Evolutionary conservation across 2,113 vertebrate species (phyloP).

Genomic region (Eurystomus gularis): DNA sequence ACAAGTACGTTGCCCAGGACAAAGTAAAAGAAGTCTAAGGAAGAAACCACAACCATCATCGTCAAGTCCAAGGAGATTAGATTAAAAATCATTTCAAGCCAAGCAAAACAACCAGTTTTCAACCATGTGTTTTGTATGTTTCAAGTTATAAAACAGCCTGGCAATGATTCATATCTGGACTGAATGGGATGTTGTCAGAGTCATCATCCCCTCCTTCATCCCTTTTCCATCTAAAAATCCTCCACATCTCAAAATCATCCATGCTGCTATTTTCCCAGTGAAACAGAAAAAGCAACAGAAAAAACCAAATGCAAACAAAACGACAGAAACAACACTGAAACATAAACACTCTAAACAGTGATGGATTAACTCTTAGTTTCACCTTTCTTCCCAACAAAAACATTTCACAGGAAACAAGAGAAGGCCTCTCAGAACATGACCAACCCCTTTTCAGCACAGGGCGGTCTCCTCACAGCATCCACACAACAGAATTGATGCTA

Average conservation of each 20-base stretch:
- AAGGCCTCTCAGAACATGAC: neutral
- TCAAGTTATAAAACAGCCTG: neutral
- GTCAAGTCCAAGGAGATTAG: neutral
- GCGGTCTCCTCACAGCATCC: neutral
- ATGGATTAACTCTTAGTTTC: neutral
- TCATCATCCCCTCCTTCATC: neutral
- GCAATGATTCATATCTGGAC: neutral
- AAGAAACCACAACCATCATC: neutral
- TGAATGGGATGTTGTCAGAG: neutral
- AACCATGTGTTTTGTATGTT: neutral
- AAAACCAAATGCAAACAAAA: neutral
- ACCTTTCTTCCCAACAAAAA: neutral
- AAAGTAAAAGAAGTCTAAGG: conserved; percentile 89
- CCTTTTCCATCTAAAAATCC: neutral
- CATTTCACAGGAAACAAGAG: neutral
- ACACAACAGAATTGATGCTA: neutral
- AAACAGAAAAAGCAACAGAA: conserved; percentile 26
- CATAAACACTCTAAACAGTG: neutral
- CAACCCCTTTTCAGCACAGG: neutral
- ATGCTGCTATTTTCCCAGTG: neutral
- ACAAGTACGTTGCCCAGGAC: conserved; percentile 86
- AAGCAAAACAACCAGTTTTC: neutral
- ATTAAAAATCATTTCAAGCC: neutral
- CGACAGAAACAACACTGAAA: neutral
- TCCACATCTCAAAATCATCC: neutral